Evolutionary conservation across 2,113 vertebrate species (phyloP).

Genomic region (Etheostoma spectabile): DNA sequence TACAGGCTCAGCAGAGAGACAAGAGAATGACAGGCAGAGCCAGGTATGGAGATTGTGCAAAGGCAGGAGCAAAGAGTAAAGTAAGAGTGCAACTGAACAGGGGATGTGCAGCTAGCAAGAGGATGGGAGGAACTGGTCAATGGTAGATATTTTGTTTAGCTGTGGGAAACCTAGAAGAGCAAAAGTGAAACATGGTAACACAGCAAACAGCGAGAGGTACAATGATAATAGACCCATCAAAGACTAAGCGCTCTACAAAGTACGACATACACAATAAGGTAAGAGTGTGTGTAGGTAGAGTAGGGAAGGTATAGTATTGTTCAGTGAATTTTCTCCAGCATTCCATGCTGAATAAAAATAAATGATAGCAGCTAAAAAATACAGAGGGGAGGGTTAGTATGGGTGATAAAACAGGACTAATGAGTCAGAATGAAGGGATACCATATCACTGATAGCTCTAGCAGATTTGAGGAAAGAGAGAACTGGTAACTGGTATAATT

Average conservation of each 20-base stretch:
- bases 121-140: not conserved
- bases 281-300: slow-evolving; percentile 7
- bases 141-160: slow-evolving; percentile 33
- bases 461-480: not conserved
- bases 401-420: not conserved
- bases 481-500: not conserved
- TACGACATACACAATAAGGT: slow-evolving; percentile 34
- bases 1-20: slow-evolving; percentile 10
- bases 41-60: slow-evolving; percentile 7
- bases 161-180: slow-evolving; percentile 35
- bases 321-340: slow-evolving; percentile 31
- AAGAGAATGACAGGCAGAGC: not conserved
- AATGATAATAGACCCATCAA: slow-evolving; percentile 33
- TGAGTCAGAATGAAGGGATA: not conserved
- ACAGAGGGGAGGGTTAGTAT: slow-evolving; percentile 24
- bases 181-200: slow-evolving; percentile 21
- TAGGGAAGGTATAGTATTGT: not conserved
- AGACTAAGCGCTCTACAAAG: slow-evolving; percentile 14
- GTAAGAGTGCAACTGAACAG: slow-evolving; percentile 28
- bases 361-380: slow-evolving; percentile 23
- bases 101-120: slow-evolving; percentile 14
- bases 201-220: slow-evolving; percentile 18
- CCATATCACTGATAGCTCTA: not conserved
- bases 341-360: slow-evolving; percentile 23
- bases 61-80: slow-evolving; percentile 16